phyloP scores from a whole-genome alignment of 2,888 invertebrate species.

The Nemotelus nigrinus region DNA sequence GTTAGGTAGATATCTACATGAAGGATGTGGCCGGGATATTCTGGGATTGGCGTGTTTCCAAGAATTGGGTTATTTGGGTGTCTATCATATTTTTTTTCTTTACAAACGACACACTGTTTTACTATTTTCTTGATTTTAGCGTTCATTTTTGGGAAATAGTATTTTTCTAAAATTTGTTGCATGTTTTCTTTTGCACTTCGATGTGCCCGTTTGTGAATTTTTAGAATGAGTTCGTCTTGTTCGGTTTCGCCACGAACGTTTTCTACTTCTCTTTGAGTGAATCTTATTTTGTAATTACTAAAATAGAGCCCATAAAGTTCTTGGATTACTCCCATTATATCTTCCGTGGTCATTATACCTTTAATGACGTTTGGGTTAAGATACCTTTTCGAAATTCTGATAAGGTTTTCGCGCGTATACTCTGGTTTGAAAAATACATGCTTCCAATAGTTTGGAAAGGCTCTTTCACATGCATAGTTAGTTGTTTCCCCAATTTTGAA shows the following conservation, averaged over 20 bases:
- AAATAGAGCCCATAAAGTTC: conserved; percentile 1
- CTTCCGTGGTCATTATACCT: conserved; percentile 1
- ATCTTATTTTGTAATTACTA: conserved; percentile 1
- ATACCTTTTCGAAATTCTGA: conserved; percentile 14
- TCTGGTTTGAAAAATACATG: neutral
- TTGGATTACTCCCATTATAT: conserved; percentile 7
- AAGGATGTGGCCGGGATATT: conserved; percentile 42
- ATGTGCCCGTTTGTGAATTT: neutral
- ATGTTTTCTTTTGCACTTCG: conserved; percentile 41
- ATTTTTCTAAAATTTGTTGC: conserved; percentile 33
- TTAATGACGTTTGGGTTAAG: conserved; percentile 28
- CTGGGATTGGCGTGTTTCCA: conserved; percentile 43
- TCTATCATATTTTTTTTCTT: conserved; percentile 24
- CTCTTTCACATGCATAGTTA: neutral
- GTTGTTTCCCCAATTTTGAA: neutral
- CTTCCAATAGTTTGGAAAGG: neutral
- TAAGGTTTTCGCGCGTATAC: neutral
- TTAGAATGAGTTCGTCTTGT: neutral
- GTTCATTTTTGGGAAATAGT: conserved; percentile 44
- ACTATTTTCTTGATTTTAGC: conserved; percentile 43
- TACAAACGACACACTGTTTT: conserved; percentile 32
- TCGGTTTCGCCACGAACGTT: conserved; percentile 1
- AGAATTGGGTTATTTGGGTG: conserved; percentile 45
- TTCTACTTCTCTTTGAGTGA: neutral
- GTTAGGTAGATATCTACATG: conserved; percentile 21